phyloP scores from a whole-genome alignment of 92 coral and sea anemone genomes.

The Parazoanthus swiftii region DNA sequence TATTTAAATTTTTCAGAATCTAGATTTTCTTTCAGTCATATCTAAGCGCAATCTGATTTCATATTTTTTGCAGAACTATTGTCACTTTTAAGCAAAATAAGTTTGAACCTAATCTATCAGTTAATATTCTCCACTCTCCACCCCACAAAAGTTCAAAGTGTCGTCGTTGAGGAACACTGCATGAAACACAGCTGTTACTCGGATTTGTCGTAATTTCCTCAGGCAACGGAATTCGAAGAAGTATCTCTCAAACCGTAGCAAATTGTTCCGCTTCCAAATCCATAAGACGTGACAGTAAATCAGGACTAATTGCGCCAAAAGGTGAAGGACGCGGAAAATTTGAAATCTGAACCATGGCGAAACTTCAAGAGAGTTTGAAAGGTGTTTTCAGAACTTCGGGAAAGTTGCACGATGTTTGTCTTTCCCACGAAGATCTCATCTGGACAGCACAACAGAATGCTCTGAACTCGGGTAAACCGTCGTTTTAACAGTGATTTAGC shows the following conservation, averaged over 20 bases:
- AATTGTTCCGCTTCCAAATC: neutral
- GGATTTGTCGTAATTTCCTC: constrained; percentile 1
- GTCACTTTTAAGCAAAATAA: neutral
- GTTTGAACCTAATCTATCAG: neutral
- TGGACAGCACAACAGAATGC: constrained; percentile 60
- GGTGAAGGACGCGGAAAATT: neutral
- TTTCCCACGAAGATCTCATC: constrained; percentile 58
- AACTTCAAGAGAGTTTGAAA: constrained; percentile 46
- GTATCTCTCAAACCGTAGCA: neutral
- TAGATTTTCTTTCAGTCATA: neutral
- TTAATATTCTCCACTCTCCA: neutral
- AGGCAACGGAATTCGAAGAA: neutral
- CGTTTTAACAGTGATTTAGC: too few species aligned
- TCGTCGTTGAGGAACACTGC: neutral
- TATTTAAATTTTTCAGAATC: neutral
- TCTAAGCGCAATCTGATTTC: neutral
- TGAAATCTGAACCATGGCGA: constrained; percentile 11
- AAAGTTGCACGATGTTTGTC: constrained; percentile 63
- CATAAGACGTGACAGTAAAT: neutral
- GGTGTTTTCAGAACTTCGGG: constrained; percentile 60
- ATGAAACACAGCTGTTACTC: neutral
- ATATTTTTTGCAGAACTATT: neutral
- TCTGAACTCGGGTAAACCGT: constrained; percentile 10
- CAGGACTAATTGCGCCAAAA: too few species aligned
- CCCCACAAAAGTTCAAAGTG: neutral